phyloP scores from a whole-genome alignment of 2,888 invertebrate species.

The Celastrina argiolus region DNA sequence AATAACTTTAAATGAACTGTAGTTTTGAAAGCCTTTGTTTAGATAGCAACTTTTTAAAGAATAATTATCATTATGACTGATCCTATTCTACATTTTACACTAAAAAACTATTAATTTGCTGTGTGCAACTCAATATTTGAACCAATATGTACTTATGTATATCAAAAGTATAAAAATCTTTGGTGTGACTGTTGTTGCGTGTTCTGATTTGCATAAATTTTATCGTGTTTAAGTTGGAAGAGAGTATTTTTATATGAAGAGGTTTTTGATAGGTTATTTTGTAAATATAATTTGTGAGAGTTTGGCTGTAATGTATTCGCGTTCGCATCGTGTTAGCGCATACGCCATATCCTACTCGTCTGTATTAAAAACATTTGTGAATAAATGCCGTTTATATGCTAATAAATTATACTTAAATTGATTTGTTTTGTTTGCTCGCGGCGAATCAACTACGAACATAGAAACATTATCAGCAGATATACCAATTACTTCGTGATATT shows the following conservation, averaged over 20 bases:
- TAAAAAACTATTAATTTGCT: neutral
- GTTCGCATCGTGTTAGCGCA: conserved; percentile 32
- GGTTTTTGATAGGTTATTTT: conserved; percentile 18
- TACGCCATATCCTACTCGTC: conserved; percentile 45
- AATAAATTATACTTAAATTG: conserved; percentile 56
- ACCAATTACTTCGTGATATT: too few species aligned
- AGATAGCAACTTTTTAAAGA: neutral
- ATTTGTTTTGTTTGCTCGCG: neutral
- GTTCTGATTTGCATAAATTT: neutral
- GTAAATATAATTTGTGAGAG: conserved; percentile 24
- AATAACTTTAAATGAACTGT: neutral
- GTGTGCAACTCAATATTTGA: neutral
- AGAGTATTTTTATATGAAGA: conserved; percentile 13
- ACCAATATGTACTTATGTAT: conserved; percentile 2
- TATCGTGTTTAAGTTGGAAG: neutral
- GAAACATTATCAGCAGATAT: too few species aligned
- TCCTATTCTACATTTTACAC: neutral
- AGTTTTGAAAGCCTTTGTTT: neutral
- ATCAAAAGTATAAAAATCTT: neutral
- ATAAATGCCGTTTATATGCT: conserved; percentile 56
- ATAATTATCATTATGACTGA: neutral
- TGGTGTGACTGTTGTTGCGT: neutral
- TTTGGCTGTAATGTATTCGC: conserved; percentile 28
- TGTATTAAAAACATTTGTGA: conserved; percentile 51
- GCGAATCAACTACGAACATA: too few species aligned